These are phyloP conservation scores for Emmelina monodactyla DNA, from an alignment of 2,888 invertebrate species.

Conservation along the genomic window DNA sequence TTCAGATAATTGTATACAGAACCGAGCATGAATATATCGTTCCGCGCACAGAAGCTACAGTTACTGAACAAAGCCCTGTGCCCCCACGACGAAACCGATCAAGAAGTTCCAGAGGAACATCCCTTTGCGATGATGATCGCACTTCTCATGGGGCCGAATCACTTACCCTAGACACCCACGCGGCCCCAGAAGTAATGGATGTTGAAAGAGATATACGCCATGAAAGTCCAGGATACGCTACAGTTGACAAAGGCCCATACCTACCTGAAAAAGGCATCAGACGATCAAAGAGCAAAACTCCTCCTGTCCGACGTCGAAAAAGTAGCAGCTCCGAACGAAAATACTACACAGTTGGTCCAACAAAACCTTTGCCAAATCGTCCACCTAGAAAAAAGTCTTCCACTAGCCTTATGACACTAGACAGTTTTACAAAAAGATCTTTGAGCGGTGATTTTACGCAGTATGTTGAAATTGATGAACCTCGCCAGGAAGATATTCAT, in stretches of 20 bases:
- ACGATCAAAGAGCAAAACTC: constrained; percentile 63
- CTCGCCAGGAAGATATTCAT: constrained; percentile 64
- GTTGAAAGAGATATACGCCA: constrained; percentile 45
- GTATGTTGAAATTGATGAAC: constrained; percentile 69
- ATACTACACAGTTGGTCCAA: constrained; percentile 72
- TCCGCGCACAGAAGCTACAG: constrained; percentile 59
- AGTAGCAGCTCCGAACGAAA: constrained; percentile 64
- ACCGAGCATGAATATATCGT: constrained; percentile 73
- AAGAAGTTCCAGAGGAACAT: constrained; percentile 59
- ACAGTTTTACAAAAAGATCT: constrained; percentile 54
- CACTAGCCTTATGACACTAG: constrained; percentile 58
- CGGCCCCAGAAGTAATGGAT: constrained; percentile 35
- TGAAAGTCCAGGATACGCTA: constrained; percentile 74
- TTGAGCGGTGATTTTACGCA: constrained; percentile 56
- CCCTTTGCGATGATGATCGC: constrained; percentile 72
- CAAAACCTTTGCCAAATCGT: constrained; percentile 64
- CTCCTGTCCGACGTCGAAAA: constrained; percentile 46
- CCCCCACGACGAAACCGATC: constrained; percentile 67
- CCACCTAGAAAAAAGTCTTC: constrained; percentile 71
- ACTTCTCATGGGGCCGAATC: constrained; percentile 78
- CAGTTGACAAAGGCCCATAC: constrained; percentile 76
- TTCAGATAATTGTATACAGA: constrained; percentile 71
- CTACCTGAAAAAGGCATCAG: constrained; percentile 67
- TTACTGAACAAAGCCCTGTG: constrained; percentile 64
- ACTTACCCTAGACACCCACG: constrained; percentile 58